Base-by-base conservation (phyloP, 2,888 invertebrate species). In the Drosophila ezoana region DNA sequence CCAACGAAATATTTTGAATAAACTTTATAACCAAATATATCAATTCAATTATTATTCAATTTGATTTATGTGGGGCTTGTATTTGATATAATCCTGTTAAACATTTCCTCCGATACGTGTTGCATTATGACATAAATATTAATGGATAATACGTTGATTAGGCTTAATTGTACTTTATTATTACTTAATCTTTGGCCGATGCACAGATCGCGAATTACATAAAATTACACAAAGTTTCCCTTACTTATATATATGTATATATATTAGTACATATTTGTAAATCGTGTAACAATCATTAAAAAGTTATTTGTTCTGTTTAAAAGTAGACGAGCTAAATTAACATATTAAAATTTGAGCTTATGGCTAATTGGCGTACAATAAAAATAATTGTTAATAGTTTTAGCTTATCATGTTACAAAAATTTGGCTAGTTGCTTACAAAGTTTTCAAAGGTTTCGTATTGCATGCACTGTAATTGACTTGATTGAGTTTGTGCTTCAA, bases 161-260 rank as follows among this genome's bases (percentile, higher is more conserved):
- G 10, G 37, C 87, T 76, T 81, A 85, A 60, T 63, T 66, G 14
- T 76, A 86, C 32, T 74, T 82, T 78, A 72, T 84, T 89, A 82
- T 86, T 87, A 83, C 82, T 87, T 82, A 88, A 84, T 90, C 90
- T 90, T 90, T 90, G 90, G 90, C 89, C 89, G 89, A 89, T 81
- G 84, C 81, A 79, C 81, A 85, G 86, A 89, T 87, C 82, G 83
- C 72, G 72, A 81, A 86, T 77, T 78, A 80, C 62, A 65, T 76
- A 68, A 72, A 69, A 60, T 83, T 68, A 70, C 71, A 70, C 59
- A 71, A 51, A 56, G 38, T 47, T 48, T 40, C 44, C 40, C 54
- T 59, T 68, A 72, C 4, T 48, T 20, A 13, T 33, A 54, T 28
- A 2, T 20, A 16, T 56, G 23, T 51, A 54, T 54, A 57, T 57